Evolutionary conservation across 2,797 vertebrate genomes (phyloP), one percentile per base, ranked within the genome.

Genomic region (Miichthys miiuy): DNA sequence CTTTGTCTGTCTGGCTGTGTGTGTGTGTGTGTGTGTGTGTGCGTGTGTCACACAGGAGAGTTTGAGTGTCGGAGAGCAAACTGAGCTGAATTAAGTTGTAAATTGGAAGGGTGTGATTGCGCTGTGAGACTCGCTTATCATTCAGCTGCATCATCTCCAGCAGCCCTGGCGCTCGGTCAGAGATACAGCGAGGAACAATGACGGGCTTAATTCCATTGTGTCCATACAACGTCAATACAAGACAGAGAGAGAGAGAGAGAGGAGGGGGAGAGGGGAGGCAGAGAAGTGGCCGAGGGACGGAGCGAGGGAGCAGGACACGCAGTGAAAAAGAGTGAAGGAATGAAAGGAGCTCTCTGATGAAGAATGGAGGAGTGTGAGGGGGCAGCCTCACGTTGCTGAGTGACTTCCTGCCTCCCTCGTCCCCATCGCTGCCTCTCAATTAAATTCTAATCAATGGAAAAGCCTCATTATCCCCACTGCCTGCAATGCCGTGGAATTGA

Each of bases 371-470:
- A 50, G 21, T 38, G 34, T 17, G 51, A 68, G 64, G 41, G 70
- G 70, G 55, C 52, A 69, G 67, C 61, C 47, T 76, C 71, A 9
- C 41, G 38, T 52, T 12, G 5, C 69, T 48, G 69, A 83, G 75
- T 77, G 76, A 82, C 88, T 91, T 75, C 80, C 84, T 85, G 71
- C 82, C 75, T 82, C 84, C 81, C 69, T 80, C 72, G 18, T 80
- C 77, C 34, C 88, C 81, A 65, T 72, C 81, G 61, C 87, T 83
- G 91, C 84, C 88, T 91, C 91, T 91, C 91, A 93, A 91, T 93
- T 92, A 90, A 91, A 89, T 85, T 87, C 81, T 75, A 90, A 93
- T 94, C 93, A 90, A 93, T 93, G 91, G 80, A 76, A 92, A 88
- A 90, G 91, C 89, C 91, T 93, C 91, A 90, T 94, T 93, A 93